Evolutionary conservation across 2,888 invertebrate species (phyloP), one percentile per base, ranked within the genome.

Genomic region (Campoletis raptor): DNA sequence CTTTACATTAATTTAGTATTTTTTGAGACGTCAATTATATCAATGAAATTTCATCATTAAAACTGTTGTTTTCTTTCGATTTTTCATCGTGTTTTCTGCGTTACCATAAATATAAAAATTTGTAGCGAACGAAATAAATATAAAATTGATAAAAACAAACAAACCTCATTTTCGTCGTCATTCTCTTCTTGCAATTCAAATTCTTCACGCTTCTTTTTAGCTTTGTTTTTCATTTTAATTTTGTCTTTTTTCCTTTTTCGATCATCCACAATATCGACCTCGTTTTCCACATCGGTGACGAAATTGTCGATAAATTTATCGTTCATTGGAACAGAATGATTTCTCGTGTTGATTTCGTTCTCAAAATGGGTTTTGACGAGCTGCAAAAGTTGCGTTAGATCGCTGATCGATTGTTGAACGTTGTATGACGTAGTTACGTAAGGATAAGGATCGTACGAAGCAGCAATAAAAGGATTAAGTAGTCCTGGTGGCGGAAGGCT

Each of bases 381-480:
- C 79, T 91, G 87, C 15, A 90, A 37, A 8, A 88, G 24, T 0
- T 90, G 82, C 40, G 87, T 73, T 2, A 89, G 37, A 48, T 87
- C 82, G 12, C 40, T 18, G 85, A 82, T 54, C 86, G 79, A 80
- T 88, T 82, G 18, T 85, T 86, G 40, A 88, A 88, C n/a, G 21
- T 87, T 6, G 21, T 90, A 85, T 18, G 92, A 85, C 66, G 89
- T 82, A 0, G 91, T 18, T 37, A 88, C 12, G 12, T 90, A 81
- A 7, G 90, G 82, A 66, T 90, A 89, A 40, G 93, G 92, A 73
- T 92, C 91, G 86, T 92, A 93, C 52, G 90, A 87, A 2, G 92
- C 90, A 2, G 93, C 90, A 40, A 89, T 9, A 61, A 74, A 77
- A 24, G 82, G 83, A 69, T 84, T 77, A 18, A 86, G 40, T 8